These are phyloP conservation scores for Pangasius djambal DNA, from an alignment of 2,797 vertebrate genomes.

Conservation along the genomic window DNA sequence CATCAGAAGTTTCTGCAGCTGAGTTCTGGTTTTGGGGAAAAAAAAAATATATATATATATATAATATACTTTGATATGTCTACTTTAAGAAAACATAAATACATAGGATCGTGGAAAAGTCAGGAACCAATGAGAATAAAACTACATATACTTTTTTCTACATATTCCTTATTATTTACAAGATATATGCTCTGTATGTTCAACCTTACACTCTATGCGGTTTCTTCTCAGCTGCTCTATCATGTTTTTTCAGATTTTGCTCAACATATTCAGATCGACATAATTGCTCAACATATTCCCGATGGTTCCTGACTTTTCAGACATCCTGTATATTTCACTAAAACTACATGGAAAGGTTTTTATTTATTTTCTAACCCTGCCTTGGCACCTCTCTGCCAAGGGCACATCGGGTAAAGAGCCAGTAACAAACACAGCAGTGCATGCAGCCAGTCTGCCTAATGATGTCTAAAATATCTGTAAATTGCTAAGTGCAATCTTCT, in stretches of 20 bases:
- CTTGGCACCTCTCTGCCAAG: neutral
- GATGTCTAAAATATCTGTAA: neutral
- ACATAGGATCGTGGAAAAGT: neutral
- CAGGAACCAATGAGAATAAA: neutral
- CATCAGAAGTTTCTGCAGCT: neutral
- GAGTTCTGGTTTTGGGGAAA: neutral
- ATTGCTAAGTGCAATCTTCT: neutral
- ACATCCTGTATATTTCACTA: neutral
- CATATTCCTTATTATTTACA: no score
- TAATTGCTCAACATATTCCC: neutral
- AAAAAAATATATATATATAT: neutral
- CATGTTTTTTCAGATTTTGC: neutral
- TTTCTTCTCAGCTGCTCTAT: neutral
- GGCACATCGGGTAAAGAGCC: neutral
- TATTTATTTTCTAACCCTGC: neutral
- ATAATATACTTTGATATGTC: neutral
- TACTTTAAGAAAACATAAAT: neutral
- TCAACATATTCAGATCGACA: neutral
- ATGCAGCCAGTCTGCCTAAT: neutral
- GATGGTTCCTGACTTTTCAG: neutral
- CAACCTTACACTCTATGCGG: neutral
- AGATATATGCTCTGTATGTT: neutral
- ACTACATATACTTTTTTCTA: neutral
- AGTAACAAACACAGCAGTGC: no score
- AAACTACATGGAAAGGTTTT: neutral